Percentiles rank a stretch among this genome's conserved stretches.
Evolutionary conservation across 2,113 vertebrate species (phyloP).

Genomic region (Delphinus delphis): DNA sequence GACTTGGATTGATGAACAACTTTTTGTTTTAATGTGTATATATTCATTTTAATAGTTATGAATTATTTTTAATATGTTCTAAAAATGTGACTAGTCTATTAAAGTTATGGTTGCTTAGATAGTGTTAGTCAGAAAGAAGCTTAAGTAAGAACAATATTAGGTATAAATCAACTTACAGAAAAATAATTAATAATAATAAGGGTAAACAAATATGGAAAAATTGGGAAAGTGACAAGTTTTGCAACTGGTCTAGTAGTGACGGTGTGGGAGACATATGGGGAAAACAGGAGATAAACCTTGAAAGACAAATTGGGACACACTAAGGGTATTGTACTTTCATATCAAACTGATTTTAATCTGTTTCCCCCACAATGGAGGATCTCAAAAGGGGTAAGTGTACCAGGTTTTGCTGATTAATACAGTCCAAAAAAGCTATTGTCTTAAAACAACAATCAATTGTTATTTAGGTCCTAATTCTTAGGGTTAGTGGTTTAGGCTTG

Average conservation of each 20-base stretch:
- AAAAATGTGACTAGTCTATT: not conserved
- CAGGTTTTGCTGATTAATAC: not conserved
- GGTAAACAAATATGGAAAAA: not conserved
- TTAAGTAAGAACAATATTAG: not conserved
- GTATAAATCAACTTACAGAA: not conserved
- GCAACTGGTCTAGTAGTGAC: not conserved
- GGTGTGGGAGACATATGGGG: not conserved
- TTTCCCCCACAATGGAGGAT: not conserved
- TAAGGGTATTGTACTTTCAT: not conserved
- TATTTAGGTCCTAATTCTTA: not conserved
- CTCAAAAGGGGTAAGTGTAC: not conserved
- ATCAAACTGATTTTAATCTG: not conserved
- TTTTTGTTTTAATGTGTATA: slow-evolving; percentile 1
- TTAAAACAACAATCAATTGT: not conserved
- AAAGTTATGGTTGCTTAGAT: not conserved
- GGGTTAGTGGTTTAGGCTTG: not conserved
- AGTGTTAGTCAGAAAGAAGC: not conserved
- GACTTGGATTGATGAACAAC: not conserved
- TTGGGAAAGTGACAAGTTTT: not conserved
- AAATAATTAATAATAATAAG: not conserved
- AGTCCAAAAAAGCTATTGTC: not conserved
- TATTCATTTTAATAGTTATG: not conserved
- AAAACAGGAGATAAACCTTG: not conserved
- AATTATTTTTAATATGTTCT: not conserved
- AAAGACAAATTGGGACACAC: not conserved